Conservation (phyloP, 2,797 vertebrate species). For the Dromococcyx pavoninus region DNA sequence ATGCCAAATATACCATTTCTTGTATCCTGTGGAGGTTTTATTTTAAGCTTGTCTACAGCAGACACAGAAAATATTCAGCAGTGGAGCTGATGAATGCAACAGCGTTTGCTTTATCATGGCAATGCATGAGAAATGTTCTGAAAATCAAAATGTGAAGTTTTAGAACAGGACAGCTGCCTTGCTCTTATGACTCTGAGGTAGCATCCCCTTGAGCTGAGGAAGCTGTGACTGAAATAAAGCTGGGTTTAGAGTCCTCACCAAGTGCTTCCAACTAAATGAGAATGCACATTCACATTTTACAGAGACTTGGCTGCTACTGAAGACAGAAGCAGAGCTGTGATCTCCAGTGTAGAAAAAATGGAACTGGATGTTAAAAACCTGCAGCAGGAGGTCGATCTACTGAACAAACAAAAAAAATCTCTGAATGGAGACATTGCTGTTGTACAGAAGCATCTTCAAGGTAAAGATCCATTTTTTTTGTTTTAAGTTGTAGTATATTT, state of each 20-base stretch:
- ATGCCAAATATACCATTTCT: background rate
- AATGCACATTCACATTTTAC: background rate
- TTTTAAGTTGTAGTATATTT: background rate
- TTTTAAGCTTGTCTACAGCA: background rate
- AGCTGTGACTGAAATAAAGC: background rate
- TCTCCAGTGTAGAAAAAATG: slow-evolving; percentile 65
- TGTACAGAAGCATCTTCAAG: slow-evolving; percentile 72
- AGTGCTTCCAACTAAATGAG: background rate
- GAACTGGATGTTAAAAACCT: slow-evolving; percentile 66
- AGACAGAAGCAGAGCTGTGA: slow-evolving; percentile 57
- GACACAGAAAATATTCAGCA: background rate
- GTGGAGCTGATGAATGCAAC: background rate
- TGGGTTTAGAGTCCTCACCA: background rate
- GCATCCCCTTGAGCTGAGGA: background rate
- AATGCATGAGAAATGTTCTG: fast-evolving
- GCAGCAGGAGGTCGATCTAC: slow-evolving; percentile 73
- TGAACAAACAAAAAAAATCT: slow-evolving; percentile 64
- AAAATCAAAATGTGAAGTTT: background rate
- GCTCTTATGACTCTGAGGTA: background rate
- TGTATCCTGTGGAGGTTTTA: background rate
- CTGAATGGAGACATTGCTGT: slow-evolving; percentile 52
- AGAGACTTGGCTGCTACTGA: slow-evolving; percentile 77
- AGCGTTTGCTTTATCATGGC: background rate
- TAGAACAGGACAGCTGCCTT: background rate
- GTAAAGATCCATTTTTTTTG: slow-evolving; percentile 49